Conservation (phyloP, 1,140 invertebrate species). For the Leptopilina boulardi region DNA sequence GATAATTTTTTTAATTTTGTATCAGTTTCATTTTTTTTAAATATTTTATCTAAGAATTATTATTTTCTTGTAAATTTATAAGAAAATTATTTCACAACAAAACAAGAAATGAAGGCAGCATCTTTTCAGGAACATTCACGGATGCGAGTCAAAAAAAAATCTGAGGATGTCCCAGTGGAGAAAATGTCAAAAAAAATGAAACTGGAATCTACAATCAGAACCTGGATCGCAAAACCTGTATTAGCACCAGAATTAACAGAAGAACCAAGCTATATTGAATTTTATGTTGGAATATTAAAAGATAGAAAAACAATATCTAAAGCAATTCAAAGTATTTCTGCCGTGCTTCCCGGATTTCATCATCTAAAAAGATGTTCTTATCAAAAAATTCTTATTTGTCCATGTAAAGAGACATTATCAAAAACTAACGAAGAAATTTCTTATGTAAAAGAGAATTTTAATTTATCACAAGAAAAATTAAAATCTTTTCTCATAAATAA, state of each 20-base stretch:
- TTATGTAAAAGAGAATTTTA: constrained; percentile 35
- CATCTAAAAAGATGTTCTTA: constrained; percentile 86
- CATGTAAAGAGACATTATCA: constrained; percentile 41
- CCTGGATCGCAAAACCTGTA: constrained; percentile 71
- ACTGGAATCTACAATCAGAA: constrained; percentile 51
- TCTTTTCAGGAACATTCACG: constrained; percentile 55
- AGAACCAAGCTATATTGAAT: constrained; percentile 76
- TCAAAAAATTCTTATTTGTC: constrained; percentile 79
- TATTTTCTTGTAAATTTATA: constrained; percentile 3
- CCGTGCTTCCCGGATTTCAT: constrained; percentile 78
- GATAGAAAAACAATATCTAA: constrained; percentile 81
- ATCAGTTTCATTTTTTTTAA: no score
- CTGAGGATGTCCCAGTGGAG: constrained; percentile 19
- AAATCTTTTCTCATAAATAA: constrained; percentile 73
- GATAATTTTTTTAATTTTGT: constrained; percentile 9
- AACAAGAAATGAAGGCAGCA: constrained; percentile 55
- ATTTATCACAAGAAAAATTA: constrained; percentile 63
- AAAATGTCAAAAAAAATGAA: constrained; percentile 52
- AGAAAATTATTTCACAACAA: constrained; percentile 12
- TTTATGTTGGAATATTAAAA: constrained; percentile 79
- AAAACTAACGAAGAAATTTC: constrained; percentile 32
- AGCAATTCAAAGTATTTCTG: constrained; percentile 78
- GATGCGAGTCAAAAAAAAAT: constrained; percentile 29
- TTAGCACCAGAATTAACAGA: constrained; percentile 76
- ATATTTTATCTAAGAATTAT: no score